Conservation (phyloP, 2,888 invertebrate species). For the Drosophila prostipennis region DNA sequence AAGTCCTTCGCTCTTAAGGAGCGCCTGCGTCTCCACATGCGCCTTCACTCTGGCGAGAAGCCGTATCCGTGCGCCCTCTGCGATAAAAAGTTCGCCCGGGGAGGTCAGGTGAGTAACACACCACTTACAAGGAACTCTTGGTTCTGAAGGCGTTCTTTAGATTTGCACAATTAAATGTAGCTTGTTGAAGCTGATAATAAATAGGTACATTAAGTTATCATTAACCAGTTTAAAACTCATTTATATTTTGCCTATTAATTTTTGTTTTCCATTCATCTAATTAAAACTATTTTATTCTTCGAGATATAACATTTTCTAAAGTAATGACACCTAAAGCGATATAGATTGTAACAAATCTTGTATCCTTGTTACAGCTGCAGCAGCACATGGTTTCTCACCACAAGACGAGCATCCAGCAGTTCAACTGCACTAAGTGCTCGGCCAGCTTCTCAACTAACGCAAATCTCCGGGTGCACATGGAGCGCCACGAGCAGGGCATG, state of each 20-base stretch:
- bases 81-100: constrained; percentile 88
- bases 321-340: no score
- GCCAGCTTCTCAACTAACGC: constrained; percentile 89
- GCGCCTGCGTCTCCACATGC: constrained; percentile 89
- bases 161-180: no score
- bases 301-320: no score
- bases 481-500: constrained; percentile 89
- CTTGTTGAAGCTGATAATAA: no score
- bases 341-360: no score
- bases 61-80: constrained; percentile 88
- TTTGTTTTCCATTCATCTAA: no score
- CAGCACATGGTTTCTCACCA: constrained; percentile 90
- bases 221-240: no score
- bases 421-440: constrained; percentile 89
- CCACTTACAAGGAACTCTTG: no score
- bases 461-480: constrained; percentile 87
- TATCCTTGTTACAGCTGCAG: constrained; percentile 60
- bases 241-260: no score
- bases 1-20: constrained; percentile 91
- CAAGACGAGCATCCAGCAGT: constrained; percentile 87
- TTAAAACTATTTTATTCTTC: no score
- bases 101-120: constrained; percentile 87
- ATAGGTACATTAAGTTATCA: no score
- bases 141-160: no score
- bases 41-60: constrained; percentile 89